These are phyloP conservation scores for Eupithecia abbreviata DNA, from an alignment of 2,888 invertebrate genomes.

Conservation along the genomic window DNA sequence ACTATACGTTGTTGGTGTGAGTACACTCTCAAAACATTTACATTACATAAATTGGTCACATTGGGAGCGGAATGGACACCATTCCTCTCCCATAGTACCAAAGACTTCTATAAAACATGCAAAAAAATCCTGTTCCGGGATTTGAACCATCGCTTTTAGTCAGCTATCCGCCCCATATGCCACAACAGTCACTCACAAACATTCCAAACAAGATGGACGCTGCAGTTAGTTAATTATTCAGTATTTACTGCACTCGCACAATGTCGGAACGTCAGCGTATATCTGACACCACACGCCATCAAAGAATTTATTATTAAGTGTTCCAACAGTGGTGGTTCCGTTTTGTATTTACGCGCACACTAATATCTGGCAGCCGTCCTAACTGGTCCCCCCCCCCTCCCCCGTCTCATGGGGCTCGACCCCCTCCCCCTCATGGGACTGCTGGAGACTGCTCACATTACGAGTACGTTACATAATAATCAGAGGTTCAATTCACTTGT, in stretches of 20 bases:
- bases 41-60: no score
- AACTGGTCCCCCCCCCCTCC: conserved; percentile 23
- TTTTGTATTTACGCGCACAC: conserved; percentile 41
- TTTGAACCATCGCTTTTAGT: background rate
- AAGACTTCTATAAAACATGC: no score
- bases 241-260: background rate
- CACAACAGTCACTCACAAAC: background rate
- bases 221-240: background rate
- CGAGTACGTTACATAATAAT: conserved; percentile 8
- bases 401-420: background rate
- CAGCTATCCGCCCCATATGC: background rate
- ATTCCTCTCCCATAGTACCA: no score
- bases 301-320: conserved; percentile 44
- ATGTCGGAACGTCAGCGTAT: conserved; percentile 10
- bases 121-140: background rate
- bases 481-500: background rate
- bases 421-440: conserved; percentile 5
- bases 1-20: no score
- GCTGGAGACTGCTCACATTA: background rate
- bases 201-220: background rate
- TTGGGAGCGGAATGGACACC: no score
- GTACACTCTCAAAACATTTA: no score
- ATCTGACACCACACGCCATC: conserved; percentile 26
- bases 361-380: conserved; percentile 42
- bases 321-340: conserved; percentile 36